Percentiles rank a stretch among this genome's conserved stretches.
phyloP scores from a whole-genome alignment of 2,888 invertebrate genomes.

The Agonopterix alstromeriana region DNA sequence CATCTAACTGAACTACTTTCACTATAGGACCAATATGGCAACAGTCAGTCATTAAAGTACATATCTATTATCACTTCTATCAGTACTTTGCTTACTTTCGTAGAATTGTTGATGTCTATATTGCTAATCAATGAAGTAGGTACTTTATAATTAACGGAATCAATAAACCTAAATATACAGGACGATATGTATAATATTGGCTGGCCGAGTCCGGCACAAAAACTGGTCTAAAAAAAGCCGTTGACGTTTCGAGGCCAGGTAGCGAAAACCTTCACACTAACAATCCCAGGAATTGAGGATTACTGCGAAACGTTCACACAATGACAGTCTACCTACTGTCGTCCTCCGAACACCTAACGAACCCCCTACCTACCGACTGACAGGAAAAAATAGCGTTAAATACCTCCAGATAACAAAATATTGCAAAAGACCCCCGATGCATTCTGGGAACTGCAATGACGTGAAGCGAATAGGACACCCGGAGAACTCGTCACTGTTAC shows the following conservation, averaged over 20 bases:
- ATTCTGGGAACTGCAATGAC: constrained; percentile 70
- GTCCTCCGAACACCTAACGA: background rate
- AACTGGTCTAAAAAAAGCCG: background rate
- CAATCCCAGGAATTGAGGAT: background rate
- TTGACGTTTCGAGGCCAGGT: constrained; percentile 2
- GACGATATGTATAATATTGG: background rate
- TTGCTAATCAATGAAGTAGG: no score
- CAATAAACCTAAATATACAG: background rate
- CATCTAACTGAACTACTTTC: no score
- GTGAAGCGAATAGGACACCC: constrained; percentile 47
- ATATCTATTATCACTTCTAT: no score
- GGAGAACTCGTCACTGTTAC: constrained; percentile 26
- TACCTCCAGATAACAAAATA: constrained; percentile 49
- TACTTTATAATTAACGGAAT: no score
- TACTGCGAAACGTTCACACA: no score
- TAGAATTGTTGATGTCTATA: no score
- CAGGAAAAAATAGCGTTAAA: constrained; percentile 48
- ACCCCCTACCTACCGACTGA: constrained; percentile 10
- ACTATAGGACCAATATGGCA: no score
- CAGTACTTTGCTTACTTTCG: no score
- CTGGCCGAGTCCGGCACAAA: constrained; percentile 1
- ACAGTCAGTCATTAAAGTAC: no score
- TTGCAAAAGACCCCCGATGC: constrained; percentile 65
- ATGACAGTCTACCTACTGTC: no score
- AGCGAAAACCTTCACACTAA: background rate